Evolutionary conservation across 2,797 vertebrate genomes (phyloP), one percentile per base, ranked within the genome.

Genomic region (Eospalax fontanierii): DNA sequence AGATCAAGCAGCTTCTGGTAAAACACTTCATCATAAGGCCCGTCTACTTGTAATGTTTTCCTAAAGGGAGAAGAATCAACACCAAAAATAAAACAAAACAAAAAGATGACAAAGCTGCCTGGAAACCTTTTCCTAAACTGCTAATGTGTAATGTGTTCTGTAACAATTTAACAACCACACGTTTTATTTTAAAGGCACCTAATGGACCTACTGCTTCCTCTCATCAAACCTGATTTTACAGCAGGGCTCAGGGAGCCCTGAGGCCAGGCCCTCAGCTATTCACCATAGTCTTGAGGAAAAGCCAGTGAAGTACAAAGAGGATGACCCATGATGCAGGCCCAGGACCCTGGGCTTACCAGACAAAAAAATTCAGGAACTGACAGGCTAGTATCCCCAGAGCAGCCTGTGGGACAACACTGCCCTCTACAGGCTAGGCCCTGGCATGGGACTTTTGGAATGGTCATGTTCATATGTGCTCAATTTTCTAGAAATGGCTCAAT

Each of bases 1-100:
- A 99, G 98, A 85, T 99, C 99, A 87, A 99, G 99, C 90, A 99
- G 98, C 96, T 99, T 99, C 98, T 99, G 99, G 75, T 99, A 98
- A 96, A 99, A 99, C 0, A 97, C 98, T 96, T 99, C 99, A 35
- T 99, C 98, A 92, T 99, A 99, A 82, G 99, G 99, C 6, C 99
- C 99, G 59, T 99, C 99, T 38, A 99, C 98, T 98, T 99, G 99
- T 15, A 99, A 98, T 0, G 98, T 98, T 91, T 98, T 99, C 97
- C 99, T 99, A 95, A 94, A 93, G 81, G 16, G 46, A 97, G 96
- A 87, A 93, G 22, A 46, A 91, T 71, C 90, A 68, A 46, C 16
- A 93, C 61, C 16, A 80, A 71, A 75, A 46, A 46, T 11, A 46
- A 46, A 46, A 5, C 5, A 46, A 46, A 46, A 46, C 5, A 88